phyloP scores from a whole-genome alignment of 2,888 invertebrate species.

The Erebia aethiops region DNA sequence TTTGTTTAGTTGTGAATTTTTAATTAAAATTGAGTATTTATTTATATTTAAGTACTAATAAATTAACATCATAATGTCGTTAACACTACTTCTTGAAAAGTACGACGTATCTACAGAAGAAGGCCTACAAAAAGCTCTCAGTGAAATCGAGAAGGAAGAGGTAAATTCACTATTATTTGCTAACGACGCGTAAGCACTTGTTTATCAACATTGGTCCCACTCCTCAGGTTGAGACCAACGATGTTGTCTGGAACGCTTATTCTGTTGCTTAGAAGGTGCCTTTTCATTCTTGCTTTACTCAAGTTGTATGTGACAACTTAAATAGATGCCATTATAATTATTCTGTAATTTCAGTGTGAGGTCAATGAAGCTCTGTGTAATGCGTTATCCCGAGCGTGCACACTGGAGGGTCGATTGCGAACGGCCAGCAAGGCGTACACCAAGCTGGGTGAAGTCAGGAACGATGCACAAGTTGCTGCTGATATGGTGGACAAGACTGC shows the following conservation, averaged over 20 bases:
- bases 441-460: conserved; percentile 89
- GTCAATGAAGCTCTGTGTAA: conserved; percentile 87
- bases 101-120: conserved; percentile 81
- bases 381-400: conserved; percentile 88
- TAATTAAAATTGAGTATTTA: background rate
- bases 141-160: conserved; percentile 83
- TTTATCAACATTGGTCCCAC: background rate
- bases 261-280: too few relatives aligned
- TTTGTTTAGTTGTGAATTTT: too few relatives aligned
- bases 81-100: conserved; percentile 70
- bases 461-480: conserved; percentile 91
- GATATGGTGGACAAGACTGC: conserved; percentile 94
- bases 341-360: conserved; percentile 78
- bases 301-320: too few relatives aligned
- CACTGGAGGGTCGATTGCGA: conserved; percentile 90
- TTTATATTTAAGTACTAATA: background rate
- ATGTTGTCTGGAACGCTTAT: too few relatives aligned
- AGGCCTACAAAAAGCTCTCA: conserved; percentile 81
- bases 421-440: conserved; percentile 91
- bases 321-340: too few relatives aligned
- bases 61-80: conserved; percentile 37
- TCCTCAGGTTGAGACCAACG: too few relatives aligned
- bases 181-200: conserved; percentile 1
- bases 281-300: too few relatives aligned
- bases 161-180: conserved; percentile 49